Conservation (phyloP, 1,140 invertebrate genomes). For the Scaptomyza hsui region DNA sequence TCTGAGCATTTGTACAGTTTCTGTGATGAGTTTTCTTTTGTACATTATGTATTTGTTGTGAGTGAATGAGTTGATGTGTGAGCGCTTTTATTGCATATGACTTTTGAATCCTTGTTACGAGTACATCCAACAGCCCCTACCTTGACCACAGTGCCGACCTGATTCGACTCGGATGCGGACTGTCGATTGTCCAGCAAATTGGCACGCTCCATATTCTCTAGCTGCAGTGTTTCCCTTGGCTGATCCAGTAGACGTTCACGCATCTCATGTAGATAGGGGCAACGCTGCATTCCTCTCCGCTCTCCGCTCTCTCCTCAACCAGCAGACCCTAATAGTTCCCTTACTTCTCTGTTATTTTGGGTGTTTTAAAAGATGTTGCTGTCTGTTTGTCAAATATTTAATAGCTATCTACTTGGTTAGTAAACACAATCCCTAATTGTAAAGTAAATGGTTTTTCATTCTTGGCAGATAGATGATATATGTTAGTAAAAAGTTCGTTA, state of each 20-base stretch:
- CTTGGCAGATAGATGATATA: constrained; percentile 1
- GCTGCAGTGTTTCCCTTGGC: constrained; percentile 85
- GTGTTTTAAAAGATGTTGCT: neutral
- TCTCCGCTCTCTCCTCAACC: constrained; percentile 22
- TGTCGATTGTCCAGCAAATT: constrained; percentile 86
- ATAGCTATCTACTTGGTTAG: constrained; percentile 14
- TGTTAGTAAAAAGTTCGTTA: constrained; percentile 53
- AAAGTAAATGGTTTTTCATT: constrained; percentile 42
- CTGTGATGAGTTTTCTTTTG: neutral
- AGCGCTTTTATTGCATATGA: constrained; percentile 31
- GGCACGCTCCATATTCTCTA: constrained; percentile 84
- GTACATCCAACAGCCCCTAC: constrained; percentile 85
- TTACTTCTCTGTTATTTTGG: constrained; percentile 8
- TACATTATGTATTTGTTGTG: constrained; percentile 1
- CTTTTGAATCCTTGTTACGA: constrained; percentile 75
- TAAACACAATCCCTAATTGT: constrained; percentile 2
- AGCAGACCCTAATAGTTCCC: neutral
- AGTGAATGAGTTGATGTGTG: constrained; percentile 3
- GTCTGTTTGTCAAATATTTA: neutral
- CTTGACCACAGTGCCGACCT: constrained; percentile 94
- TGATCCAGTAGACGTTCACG: constrained; percentile 92
- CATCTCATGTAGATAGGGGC: constrained; percentile 95
- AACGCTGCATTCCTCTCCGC: constrained; percentile 90
- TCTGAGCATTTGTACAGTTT: neutral
- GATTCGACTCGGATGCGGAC: constrained; percentile 86